Conservation (phyloP, 2,888 invertebrate genomes). For the Himalopsyche tibetana region DNA sequence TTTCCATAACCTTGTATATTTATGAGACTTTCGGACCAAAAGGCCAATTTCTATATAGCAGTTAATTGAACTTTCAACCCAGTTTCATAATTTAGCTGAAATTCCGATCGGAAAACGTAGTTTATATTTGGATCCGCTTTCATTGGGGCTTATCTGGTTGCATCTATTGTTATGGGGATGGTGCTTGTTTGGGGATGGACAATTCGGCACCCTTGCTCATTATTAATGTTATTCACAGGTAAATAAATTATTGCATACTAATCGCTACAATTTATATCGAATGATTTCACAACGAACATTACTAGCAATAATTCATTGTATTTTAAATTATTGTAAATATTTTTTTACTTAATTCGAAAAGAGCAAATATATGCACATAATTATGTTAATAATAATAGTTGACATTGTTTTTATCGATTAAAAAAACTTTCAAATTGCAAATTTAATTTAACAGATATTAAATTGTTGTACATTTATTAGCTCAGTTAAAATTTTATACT, state of each 20-base stretch:
- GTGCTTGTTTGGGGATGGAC: constrained; percentile 52
- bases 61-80: constrained; percentile 65
- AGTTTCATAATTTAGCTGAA: constrained; percentile 64
- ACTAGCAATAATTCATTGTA: no score
- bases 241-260: constrained; percentile 9
- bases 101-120: constrained; percentile 64
- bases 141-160: constrained; percentile 62
- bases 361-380: no score
- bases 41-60: constrained; percentile 50
- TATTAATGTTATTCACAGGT: constrained; percentile 38
- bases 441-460: no score
- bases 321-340: no score
- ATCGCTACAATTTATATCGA: background rate
- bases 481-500: no score
- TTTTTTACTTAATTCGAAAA: no score
- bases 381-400: no score
- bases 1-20: no score
- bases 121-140: constrained; percentile 63
- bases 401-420: no score
- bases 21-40: background rate
- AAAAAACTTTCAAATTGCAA: no score
- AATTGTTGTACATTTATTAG: no score
- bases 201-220: constrained; percentile 36
- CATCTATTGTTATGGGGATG: constrained; percentile 64
- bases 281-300: background rate